Conservation (phyloP, 2,113 vertebrate species). For the Nycticorax nycticorax region DNA sequence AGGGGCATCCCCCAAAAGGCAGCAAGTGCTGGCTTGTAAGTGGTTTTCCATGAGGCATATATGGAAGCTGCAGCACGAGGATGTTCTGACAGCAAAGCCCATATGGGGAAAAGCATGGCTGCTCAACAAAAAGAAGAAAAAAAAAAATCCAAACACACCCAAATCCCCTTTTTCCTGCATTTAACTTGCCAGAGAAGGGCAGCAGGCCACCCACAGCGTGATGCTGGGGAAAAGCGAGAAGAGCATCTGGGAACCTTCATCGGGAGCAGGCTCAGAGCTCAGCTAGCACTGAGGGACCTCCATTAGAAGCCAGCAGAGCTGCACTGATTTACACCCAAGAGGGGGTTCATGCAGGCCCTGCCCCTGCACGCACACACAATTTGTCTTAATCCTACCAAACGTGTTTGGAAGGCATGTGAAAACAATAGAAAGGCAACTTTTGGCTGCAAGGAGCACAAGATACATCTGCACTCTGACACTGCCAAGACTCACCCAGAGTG, state of each 20-base stretch:
- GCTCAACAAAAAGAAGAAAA: not conserved
- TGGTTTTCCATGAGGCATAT: not conserved
- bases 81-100: not conserved
- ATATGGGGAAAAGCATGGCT: not conserved
- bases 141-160: not conserved
- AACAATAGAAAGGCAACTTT: slow-evolving; percentile 16
- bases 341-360: not conserved
- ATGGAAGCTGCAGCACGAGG: not conserved
- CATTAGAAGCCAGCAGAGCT: not conserved
- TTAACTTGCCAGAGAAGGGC: not conserved
- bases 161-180: not conserved
- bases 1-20: not conserved
- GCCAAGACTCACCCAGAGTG: slow-evolving; percentile 37
- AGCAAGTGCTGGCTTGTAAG: not conserved
- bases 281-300: not conserved
- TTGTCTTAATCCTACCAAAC: slow-evolving; percentile 16
- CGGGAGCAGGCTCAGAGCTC: not conserved
- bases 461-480: slow-evolving; percentile 20
- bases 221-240: not conserved
- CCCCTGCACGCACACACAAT: not conserved
- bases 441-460: slow-evolving; percentile 7
- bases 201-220: not conserved
- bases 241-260: slow-evolving; percentile 20
- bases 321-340: not conserved
- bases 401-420: not conserved